These are phyloP conservation scores for Eurypyga helias DNA, from an alignment of 2,113 vertebrate species.

Conservation along the genomic window DNA sequence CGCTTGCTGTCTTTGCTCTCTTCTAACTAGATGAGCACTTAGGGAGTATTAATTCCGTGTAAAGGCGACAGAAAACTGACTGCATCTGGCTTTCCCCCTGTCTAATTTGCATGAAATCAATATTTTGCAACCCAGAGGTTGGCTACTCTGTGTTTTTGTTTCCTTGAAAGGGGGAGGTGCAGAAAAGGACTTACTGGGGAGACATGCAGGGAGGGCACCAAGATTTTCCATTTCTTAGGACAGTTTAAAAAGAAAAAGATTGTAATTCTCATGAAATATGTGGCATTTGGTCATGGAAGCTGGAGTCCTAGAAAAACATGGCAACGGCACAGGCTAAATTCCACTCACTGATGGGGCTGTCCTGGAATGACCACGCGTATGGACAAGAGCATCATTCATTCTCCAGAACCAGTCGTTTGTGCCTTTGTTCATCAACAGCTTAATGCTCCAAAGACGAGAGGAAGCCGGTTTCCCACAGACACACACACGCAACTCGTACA, in stretches of 20 bases:
- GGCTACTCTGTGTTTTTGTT: background rate
- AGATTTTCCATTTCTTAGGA: background rate
- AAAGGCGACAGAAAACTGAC: constrained; percentile 49
- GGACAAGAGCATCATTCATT: constrained; percentile 49
- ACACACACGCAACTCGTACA: fast-evolving
- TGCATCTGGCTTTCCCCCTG: constrained; percentile 4
- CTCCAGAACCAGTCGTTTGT: background rate
- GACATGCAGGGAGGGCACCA: background rate
- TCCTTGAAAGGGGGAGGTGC: background rate
- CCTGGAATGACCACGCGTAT: background rate
- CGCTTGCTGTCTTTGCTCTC: background rate
- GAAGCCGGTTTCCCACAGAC: background rate
- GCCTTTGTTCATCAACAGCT: background rate
- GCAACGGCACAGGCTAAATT: background rate
- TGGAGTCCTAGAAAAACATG: background rate
- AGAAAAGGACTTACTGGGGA: background rate
- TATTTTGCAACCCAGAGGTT: constrained; percentile 48
- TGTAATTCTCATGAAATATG: background rate
- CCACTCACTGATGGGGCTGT: background rate
- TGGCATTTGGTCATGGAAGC: background rate
- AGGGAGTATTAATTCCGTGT: constrained; percentile 21
- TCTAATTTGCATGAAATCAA: constrained; percentile 63
- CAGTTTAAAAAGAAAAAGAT: background rate
- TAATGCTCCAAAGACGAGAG: background rate
- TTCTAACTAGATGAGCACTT: constrained; percentile 1